Evolutionary conservation across 92 coral and sea anemone species (phyloP).

Genomic region (Ricordea florida): DNA sequence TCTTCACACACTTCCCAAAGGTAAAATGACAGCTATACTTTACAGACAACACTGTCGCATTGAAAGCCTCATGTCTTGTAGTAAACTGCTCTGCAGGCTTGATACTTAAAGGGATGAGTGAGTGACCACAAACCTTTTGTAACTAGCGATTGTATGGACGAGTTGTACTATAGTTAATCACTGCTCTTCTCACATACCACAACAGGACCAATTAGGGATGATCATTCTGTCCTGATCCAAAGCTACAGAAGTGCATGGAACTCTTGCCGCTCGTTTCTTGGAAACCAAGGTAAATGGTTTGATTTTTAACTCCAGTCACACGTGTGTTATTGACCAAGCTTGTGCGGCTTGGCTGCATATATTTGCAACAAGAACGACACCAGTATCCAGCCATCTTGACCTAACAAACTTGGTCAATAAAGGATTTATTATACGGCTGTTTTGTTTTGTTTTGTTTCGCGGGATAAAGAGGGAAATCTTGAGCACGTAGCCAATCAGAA

Average conservation of each 20-base stretch:
- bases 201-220: constrained; percentile 55
- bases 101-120: no score
- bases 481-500: no score
- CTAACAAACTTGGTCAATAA: no score
- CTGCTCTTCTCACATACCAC: not conserved
- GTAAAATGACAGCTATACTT: not conserved
- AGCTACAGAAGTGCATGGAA: constrained; percentile 86
- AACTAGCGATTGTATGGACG: not conserved
- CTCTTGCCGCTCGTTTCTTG: constrained; percentile 58
- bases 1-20: constrained; percentile 11
- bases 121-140: not conserved
- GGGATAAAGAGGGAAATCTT: no score
- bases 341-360: no score
- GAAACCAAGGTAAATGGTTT: constrained; percentile 49
- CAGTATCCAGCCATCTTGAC: no score
- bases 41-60: no score
- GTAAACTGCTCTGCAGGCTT: not conserved
- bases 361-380: no score
- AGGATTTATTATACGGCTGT: no score
- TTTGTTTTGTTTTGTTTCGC: no score
- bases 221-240: constrained; percentile 44
- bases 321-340: not conserved
- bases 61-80: not conserved
- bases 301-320: not conserved
- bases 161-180: not conserved